These are phyloP conservation scores for Odontamblyopus rebecca DNA, from an alignment of 2,797 vertebrate species.

Conservation along the genomic window DNA sequence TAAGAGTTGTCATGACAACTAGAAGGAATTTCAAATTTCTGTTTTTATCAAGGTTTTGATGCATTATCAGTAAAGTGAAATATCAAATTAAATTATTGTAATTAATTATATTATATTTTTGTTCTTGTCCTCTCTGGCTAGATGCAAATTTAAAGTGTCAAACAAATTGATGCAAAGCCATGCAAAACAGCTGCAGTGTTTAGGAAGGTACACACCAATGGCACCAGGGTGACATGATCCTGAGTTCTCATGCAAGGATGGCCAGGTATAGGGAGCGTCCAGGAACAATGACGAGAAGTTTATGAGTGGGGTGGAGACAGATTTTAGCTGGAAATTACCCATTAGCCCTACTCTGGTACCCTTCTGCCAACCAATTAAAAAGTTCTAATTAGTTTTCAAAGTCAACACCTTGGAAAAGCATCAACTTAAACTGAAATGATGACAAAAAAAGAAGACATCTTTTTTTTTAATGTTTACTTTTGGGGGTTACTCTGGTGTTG, in stretches of 20 bases:
- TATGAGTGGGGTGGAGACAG: neutral
- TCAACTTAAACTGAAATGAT: too few species aligned
- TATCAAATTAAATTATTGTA: too few species aligned
- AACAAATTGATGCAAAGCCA: slow-evolving; percentile 75
- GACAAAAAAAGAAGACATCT: too few species aligned
- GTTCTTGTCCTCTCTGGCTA: slow-evolving; percentile 34
- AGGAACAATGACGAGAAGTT: neutral
- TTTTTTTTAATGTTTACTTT: neutral
- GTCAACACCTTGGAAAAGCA: too few species aligned
- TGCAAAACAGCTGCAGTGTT: slow-evolving; percentile 64
- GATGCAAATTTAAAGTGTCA: slow-evolving; percentile 75
- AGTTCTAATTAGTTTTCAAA: too few species aligned
- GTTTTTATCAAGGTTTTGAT: neutral
- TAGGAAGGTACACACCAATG: neutral
- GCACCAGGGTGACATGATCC: neutral
- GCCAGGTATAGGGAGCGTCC: neutral
- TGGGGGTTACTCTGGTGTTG: neutral
- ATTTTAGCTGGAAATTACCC: neutral
- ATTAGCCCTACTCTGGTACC: neutral
- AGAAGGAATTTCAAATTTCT: too few species aligned
- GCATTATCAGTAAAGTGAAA: neutral
- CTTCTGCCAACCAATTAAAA: neutral
- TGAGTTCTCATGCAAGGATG: neutral
- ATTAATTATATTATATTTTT: too few species aligned
- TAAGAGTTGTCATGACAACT: neutral